Percentiles rank a stretch among this genome's conserved stretches.
phyloP scores from a whole-genome alignment of 2,888 invertebrate species.

The Drosophila siamana region DNA sequence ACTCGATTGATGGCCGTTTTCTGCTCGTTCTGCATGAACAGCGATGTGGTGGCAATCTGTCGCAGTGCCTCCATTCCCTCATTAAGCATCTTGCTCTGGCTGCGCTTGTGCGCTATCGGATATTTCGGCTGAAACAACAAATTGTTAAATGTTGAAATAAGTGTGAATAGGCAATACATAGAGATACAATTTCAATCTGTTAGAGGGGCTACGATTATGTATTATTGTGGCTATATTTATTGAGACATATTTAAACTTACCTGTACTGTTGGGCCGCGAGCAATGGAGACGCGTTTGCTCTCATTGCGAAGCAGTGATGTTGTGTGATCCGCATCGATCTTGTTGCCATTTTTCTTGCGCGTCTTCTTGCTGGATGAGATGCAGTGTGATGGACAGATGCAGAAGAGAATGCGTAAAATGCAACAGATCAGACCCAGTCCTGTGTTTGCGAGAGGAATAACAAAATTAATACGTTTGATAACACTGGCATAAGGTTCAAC shows the following conservation, averaged over 20 bases:
- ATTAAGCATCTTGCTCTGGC: constrained; percentile 85
- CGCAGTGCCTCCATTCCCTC: constrained; percentile 86
- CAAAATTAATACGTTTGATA: not conserved
- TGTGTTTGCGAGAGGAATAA: constrained; percentile 38
- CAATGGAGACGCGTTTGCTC: constrained; percentile 85
- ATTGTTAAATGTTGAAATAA: too few relatives aligned
- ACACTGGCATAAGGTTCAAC: not conserved
- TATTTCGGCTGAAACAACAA: constrained; percentile 70
- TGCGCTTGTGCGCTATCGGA: constrained; percentile 84
- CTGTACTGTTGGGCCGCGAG: constrained; percentile 83
- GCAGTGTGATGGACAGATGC: constrained; percentile 93
- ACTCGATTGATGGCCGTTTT: constrained; percentile 83
- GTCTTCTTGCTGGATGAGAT: constrained; percentile 89
- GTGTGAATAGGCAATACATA: too few relatives aligned
- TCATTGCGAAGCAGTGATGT: constrained; percentile 85
- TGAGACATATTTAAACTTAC: constrained; percentile 48
- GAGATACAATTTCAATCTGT: too few relatives aligned
- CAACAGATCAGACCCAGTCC: constrained; percentile 93
- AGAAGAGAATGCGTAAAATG: constrained; percentile 92
- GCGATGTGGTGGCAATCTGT: constrained; percentile 85
- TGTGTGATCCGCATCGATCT: constrained; percentile 85
- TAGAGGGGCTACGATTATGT: too few relatives aligned
- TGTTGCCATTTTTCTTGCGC: constrained; percentile 86
- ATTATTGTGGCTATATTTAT: too few relatives aligned
- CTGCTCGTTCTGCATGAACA: constrained; percentile 86